phyloP scores from a whole-genome alignment of 23 tunicate species.

The Styela plicata region DNA sequence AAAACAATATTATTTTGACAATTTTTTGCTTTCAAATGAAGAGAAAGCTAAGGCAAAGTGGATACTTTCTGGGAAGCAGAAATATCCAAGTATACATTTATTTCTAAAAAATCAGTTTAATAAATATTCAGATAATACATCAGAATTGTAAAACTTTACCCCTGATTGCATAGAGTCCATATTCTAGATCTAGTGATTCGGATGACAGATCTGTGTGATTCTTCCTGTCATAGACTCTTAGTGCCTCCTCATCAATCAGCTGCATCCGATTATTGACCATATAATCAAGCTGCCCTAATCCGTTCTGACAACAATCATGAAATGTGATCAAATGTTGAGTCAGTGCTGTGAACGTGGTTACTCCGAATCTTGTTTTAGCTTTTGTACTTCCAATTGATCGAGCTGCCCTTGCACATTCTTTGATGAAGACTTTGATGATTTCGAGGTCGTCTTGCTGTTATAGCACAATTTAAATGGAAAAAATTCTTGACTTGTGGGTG shows the following conservation, averaged over 20 bases:
- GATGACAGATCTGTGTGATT: conserved; percentile 65
- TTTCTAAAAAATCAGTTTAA: too few relatives aligned
- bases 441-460: conserved; percentile 53
- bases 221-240: conserved; percentile 22
- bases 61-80: too few relatives aligned
- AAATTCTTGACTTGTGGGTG: too few relatives aligned
- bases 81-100: too few relatives aligned
- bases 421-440: conserved; percentile 39
- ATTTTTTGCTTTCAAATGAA: too few relatives aligned
- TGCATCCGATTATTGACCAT: conserved; percentile 20
- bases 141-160: too few relatives aligned
- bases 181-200: conserved; percentile 39
- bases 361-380: conserved; percentile 35
- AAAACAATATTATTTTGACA: too few relatives aligned
- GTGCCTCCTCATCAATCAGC: conserved; percentile 18
- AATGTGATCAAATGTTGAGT: conserved; percentile 37
- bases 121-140: too few relatives aligned
- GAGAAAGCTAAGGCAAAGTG: too few relatives aligned
- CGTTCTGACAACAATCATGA: conserved; percentile 41
- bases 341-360: conserved; percentile 49
- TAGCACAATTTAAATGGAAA: too few relatives aligned
- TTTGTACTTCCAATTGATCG: not conserved
- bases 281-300: conserved; percentile 19
- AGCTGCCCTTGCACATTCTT: conserved; percentile 1
- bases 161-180: conserved; percentile 17